Conservation (phyloP, 2,113 vertebrate species). For the Hippocampus mohnikei region DNA sequence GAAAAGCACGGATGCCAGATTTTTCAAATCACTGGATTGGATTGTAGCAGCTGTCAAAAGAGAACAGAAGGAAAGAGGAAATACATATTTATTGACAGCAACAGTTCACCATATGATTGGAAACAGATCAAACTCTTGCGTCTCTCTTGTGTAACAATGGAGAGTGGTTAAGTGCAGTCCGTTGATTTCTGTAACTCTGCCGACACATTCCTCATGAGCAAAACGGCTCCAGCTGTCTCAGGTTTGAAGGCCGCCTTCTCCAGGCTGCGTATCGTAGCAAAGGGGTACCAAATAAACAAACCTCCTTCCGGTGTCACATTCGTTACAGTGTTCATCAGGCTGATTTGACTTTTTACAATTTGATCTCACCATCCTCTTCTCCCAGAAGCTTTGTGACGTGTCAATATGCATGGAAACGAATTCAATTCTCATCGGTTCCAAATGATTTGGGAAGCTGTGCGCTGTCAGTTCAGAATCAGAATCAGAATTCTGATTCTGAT, state of each 20-base stretch:
- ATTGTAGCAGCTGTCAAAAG: slow-evolving; percentile 15
- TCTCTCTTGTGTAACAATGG: slow-evolving; percentile 6
- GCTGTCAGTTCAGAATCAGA: slow-evolving; percentile 31
- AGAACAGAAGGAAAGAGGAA: slow-evolving; percentile 1
- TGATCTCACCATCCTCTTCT: not conserved
- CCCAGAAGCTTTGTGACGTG: not conserved
- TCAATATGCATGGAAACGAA: not conserved
- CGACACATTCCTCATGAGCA: not conserved
- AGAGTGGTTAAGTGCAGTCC: not conserved
- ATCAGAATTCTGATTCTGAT: too few relatives aligned
- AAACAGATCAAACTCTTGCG: slow-evolving; percentile 19
- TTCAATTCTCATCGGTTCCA: not conserved
- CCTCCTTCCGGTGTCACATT: not conserved
- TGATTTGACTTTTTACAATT: not conserved
- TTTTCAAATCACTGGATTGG: slow-evolving; percentile 11
- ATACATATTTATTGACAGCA: slow-evolving; percentile 20
- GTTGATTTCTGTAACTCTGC: not conserved
- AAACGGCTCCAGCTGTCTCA: not conserved
- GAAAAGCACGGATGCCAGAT: slow-evolving; percentile 42
- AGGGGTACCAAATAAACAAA: too few relatives aligned
- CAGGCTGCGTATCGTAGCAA: not conserved
- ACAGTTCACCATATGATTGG: slow-evolving; percentile 9
- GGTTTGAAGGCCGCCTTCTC: not conserved
- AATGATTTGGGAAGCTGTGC: slow-evolving; percentile 7
- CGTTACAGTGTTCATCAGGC: not conserved